Base-by-base conservation (phyloP, 2,888 invertebrate genomes). In the Coremacera marginata region DNA sequence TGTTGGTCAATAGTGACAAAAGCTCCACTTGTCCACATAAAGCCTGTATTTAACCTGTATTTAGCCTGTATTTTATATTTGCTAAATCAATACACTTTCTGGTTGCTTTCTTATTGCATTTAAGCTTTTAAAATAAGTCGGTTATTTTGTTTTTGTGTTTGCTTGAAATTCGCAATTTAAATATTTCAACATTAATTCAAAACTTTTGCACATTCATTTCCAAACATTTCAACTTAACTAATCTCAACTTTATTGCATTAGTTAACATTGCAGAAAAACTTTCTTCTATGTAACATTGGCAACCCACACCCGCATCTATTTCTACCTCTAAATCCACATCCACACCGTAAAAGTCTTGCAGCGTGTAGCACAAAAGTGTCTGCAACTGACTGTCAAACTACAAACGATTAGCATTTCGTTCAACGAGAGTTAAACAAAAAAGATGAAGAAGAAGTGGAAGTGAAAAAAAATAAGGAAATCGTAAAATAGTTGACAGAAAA, bases 381-480 rank as follows among this genome's bases (percentile, higher is more conserved):
- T 49, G 73, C 73, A 73, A 34, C 63, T 49, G 31, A 73, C 73
- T 73, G 63, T 73, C 73, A 73, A 73, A 73, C 62, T 73, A 63
- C 51, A 27, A 73, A 63, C 73, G 62, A 73, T 73, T 73, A 62
- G 63, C 63, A 62, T 51, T 63, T 49, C 34, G 63, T 19, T 37
- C 63, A 55, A 52, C 22, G 55, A 19, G 70, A 52, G 22, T 27
- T 34, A 55, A 34, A 34, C 11, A 31, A 27, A 31, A 27, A 62
- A 63, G 34, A 34, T 1, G 11, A 14, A 62, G 25, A 25, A 27
- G 5, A 27, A 62, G 3, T 31, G 1, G 2, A 27, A 62, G 2
- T n/a, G 5, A 19, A 57, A 16, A 16, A 55, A 22, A 71, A 16
- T 22, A 57, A 44, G 22, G 19, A 49, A 49, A 60, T 27, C 19